Percentiles rank a stretch among this genome's conserved stretches.
These are phyloP conservation scores for Ochropleura leucogaster DNA, from an alignment of 2,888 invertebrate species.

Conservation along the genomic window DNA sequence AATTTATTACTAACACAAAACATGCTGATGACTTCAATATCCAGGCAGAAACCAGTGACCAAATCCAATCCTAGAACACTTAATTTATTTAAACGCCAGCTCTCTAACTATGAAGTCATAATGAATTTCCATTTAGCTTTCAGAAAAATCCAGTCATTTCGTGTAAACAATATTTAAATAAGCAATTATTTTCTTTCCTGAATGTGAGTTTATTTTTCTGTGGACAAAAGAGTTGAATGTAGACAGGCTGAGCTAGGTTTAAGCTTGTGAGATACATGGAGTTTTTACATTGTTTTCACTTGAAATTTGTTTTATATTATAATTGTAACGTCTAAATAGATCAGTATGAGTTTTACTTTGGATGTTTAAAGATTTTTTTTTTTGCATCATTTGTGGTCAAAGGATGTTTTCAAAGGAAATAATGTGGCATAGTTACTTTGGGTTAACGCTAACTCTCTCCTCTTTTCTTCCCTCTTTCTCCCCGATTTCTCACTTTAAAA, in stretches of 20 bases:
- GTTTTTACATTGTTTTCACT: slow-evolving; percentile 19
- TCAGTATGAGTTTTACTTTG: neutral
- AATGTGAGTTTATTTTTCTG: slow-evolving; percentile 11
- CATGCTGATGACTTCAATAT: too few relatives aligned
- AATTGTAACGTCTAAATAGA: neutral
- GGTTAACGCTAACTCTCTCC: too few relatives aligned
- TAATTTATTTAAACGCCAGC: neutral
- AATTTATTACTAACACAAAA: too few relatives aligned
- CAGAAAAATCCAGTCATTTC: slow-evolving; percentile 13
- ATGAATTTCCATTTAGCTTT: slow-evolving; percentile 24
- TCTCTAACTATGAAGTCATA: slow-evolving; percentile 13
- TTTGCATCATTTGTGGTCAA: too few relatives aligned
- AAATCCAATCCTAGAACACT: neutral
- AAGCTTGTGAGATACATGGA: neutral
- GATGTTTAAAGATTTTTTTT: too few relatives aligned
- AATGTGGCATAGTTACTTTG: too few relatives aligned
- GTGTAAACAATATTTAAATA: slow-evolving; percentile 11
- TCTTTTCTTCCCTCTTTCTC: too few relatives aligned
- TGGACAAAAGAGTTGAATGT: neutral
- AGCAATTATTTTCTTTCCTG: slow-evolving; percentile 4
- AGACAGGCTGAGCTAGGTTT: slow-evolving; percentile 30
- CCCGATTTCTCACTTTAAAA: too few relatives aligned
- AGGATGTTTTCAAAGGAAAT: too few relatives aligned
- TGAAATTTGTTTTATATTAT: slow-evolving; percentile 2
- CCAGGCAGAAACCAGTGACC: too few relatives aligned